These are phyloP conservation scores for Ophion slaviceki DNA, from an alignment of 2,888 invertebrate species.

Conservation along the genomic window DNA sequence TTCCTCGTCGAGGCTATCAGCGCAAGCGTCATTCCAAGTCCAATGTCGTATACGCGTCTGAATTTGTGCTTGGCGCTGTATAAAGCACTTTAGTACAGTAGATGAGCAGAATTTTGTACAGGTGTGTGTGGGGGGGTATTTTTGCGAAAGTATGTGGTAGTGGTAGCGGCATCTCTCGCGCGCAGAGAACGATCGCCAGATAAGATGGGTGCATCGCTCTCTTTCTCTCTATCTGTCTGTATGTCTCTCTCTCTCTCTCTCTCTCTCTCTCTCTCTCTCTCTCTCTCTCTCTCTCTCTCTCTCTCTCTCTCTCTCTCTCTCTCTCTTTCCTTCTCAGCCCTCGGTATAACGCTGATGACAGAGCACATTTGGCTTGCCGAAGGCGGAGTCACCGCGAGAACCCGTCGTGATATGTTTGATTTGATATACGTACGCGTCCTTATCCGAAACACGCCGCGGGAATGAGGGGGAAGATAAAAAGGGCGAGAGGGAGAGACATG, in stretches of 20 bases:
- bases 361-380: constrained; percentile 70
- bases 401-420: constrained; percentile 72
- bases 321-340: constrained; percentile 16
- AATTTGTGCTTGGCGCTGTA: constrained; percentile 32
- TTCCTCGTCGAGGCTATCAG: constrained; percentile 26
- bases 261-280: neutral
- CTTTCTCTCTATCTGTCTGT: neutral
- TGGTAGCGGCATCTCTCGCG: constrained; percentile 53
- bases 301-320: neutral
- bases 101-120: neutral
- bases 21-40: constrained; percentile 47
- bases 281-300: neutral
- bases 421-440: constrained; percentile 72
- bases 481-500: constrained; percentile 1
- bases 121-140: neutral
- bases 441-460: constrained; percentile 67
- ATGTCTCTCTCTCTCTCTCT: neutral
- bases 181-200: constrained; percentile 65
- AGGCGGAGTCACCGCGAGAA: constrained; percentile 67
- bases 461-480: constrained; percentile 5
- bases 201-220: constrained; percentile 59
- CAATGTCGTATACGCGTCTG: constrained; percentile 15
- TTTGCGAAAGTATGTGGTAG: constrained; percentile 31
- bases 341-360: constrained; percentile 70
- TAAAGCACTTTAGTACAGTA: constrained; percentile 27